These are phyloP conservation scores for Eudyptes chrysolophus DNA, from an alignment of 2,113 vertebrate genomes.

Conservation along the genomic window DNA sequence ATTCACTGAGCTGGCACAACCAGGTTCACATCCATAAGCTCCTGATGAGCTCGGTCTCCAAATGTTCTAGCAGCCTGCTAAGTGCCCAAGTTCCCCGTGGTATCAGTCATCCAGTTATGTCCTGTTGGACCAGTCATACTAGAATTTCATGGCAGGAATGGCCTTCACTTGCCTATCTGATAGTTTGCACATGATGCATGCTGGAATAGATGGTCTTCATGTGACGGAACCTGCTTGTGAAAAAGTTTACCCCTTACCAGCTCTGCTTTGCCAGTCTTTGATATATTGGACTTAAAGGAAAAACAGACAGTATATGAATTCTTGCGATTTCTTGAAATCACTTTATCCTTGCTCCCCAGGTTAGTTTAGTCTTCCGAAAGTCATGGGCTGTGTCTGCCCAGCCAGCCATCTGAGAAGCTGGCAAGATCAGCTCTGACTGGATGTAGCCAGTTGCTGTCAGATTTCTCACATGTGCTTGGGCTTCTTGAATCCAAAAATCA, in stretches of 20 bases:
- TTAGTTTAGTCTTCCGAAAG: not conserved
- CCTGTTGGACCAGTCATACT: fast-evolving
- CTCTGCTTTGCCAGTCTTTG: not conserved
- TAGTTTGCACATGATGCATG: not conserved
- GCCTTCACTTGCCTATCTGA: not conserved
- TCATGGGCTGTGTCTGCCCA: not conserved
- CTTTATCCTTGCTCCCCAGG: not conserved
- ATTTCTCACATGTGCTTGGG: not conserved
- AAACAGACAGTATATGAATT: not conserved
- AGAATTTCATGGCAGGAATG: not conserved
- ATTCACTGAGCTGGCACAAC: not conserved
- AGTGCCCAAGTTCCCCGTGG: not conserved
- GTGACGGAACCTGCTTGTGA: not conserved
- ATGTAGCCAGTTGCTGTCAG: not conserved
- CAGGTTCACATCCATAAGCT: not conserved
- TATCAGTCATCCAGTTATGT: not conserved
- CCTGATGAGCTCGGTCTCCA: not conserved
- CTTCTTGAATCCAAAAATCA: not conserved
- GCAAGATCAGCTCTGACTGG: not conserved
- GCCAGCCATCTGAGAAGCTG: not conserved
- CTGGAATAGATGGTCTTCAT: not conserved
- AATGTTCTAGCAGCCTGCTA: not conserved
- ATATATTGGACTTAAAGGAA: not conserved
- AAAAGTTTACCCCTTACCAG: not conserved
- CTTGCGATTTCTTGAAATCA: not conserved